phyloP scores from a whole-genome alignment of 1,140 invertebrate genomes.

The Nasonia longicornis region DNA sequence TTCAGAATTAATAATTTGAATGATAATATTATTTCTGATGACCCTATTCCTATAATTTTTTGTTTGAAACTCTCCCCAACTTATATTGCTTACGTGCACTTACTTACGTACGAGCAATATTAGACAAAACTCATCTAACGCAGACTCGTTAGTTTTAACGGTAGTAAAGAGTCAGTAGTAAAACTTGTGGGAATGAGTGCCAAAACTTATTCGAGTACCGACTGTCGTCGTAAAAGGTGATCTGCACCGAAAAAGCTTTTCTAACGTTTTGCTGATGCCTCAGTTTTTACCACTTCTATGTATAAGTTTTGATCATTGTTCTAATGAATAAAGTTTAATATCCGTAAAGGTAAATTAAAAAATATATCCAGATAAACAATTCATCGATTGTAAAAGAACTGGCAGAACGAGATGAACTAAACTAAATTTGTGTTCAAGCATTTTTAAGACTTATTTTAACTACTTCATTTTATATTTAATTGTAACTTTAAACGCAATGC shows the following conservation, averaged over 20 bases:
- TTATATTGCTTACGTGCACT: background rate
- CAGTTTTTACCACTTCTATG: background rate
- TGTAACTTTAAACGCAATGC: background rate
- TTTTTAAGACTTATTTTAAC: too few species aligned
- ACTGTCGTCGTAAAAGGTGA: constrained; percentile 13
- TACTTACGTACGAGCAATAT: background rate
- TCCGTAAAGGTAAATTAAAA: too few species aligned
- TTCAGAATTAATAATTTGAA: too few species aligned
- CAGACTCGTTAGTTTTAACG: background rate
- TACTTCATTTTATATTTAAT: background rate
- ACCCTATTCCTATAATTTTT: background rate
- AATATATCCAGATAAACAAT: too few species aligned
- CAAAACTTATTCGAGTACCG: constrained; percentile 1
- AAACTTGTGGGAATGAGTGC: background rate
- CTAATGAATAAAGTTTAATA: too few species aligned
- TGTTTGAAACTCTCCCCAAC: background rate
- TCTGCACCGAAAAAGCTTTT: background rate
- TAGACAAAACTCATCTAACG: constrained; percentile 1
- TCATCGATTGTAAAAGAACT: too few species aligned
- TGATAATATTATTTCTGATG: too few species aligned
- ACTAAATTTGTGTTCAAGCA: too few species aligned
- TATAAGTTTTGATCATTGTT: background rate
- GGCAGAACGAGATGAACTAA: too few species aligned
- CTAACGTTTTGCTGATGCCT: background rate
- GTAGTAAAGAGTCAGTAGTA: background rate